Conservation (phyloP, 2,888 invertebrate species). For the Homarus gammarus region DNA sequence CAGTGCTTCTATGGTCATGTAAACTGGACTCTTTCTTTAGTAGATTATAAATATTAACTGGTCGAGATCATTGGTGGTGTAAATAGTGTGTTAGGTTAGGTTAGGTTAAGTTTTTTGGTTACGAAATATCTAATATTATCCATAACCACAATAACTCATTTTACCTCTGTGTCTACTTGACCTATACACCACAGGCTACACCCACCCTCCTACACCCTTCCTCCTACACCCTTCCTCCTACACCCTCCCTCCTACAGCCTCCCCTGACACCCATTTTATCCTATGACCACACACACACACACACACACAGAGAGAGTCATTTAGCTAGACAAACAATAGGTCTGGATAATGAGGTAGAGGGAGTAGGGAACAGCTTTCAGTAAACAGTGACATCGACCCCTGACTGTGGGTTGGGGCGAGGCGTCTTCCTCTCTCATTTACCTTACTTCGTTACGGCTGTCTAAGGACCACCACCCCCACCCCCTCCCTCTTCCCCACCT, state of each 20-base stretch:
- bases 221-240: not conserved
- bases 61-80: too few species aligned
- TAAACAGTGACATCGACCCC: conserved; percentile 47
- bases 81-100: too few species aligned
- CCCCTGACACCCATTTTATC: too few species aligned
- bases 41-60: too few species aligned
- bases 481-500: not conserved
- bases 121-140: too few species aligned
- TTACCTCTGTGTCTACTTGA: too few species aligned
- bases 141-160: too few species aligned
- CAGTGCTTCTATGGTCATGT: too few species aligned
- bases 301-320: conserved; percentile 27
- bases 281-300: conserved; percentile 20
- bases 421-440: conserved; percentile 28
- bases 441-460: conserved; percentile 42
- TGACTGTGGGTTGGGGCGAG: not conserved
- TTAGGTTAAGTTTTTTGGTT: too few species aligned
- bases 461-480: conserved; percentile 8
- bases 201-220: not conserved
- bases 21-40: too few species aligned
- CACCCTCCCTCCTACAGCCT: conserved; percentile 6
- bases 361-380: conserved; percentile 19
- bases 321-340: conserved; percentile 20
- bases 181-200: not conserved
- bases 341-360: not conserved